Evolutionary conservation across 2,113 vertebrate species (phyloP).

Genomic region (Rhinolophus sinicus): DNA sequence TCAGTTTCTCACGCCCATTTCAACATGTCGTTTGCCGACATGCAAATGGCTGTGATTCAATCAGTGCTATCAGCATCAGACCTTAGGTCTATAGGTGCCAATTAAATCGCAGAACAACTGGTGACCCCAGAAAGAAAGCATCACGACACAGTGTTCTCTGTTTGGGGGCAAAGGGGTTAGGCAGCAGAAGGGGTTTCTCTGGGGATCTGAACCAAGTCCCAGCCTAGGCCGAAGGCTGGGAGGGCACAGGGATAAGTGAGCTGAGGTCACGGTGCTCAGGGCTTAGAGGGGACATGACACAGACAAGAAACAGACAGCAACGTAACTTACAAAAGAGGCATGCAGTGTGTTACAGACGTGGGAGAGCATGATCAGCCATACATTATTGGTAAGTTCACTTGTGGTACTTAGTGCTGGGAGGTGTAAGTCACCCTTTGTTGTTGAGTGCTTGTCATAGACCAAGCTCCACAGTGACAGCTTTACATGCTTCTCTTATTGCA

Average conservation of each 20-base stretch:
- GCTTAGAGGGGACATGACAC: not conserved
- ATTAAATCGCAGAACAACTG: not conserved
- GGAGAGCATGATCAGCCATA: not conserved
- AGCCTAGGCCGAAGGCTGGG: not conserved
- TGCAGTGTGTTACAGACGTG: too few species aligned
- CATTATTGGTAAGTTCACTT: not conserved
- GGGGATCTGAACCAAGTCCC: not conserved
- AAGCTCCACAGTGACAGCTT: not conserved
- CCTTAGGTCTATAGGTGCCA: not conserved
- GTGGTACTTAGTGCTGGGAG: not conserved
- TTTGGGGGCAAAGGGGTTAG: fast-evolving
- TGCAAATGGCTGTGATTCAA: not conserved
- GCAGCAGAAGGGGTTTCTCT: not conserved
- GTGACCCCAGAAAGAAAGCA: not conserved
- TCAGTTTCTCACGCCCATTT: not conserved
- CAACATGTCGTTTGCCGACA: not conserved
- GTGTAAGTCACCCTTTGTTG: not conserved
- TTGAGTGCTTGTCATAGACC: not conserved
- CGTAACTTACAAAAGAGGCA: not conserved
- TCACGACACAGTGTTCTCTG: not conserved
- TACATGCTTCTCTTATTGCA: not conserved
- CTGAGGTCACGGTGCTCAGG: not conserved
- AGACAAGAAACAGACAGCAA: not conserved
- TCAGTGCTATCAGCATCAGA: not conserved
- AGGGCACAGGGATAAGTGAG: fast-evolving